These are phyloP conservation scores for Pseudolaguvia tuberculata DNA, from an alignment of 2,113 vertebrate species.

Conservation along the genomic window DNA sequence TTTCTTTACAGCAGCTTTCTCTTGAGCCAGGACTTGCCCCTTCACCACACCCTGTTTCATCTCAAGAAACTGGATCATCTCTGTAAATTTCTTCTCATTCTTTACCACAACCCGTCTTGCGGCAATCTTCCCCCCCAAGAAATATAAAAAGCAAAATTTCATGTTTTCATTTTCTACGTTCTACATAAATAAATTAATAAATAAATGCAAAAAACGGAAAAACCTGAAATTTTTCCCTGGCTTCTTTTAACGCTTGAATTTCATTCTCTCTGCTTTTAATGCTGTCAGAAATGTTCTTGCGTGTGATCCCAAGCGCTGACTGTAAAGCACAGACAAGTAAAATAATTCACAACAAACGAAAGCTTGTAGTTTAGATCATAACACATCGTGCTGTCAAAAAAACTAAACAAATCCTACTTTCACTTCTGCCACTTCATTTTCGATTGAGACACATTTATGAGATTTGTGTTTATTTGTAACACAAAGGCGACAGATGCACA, in stretches of 20 bases:
- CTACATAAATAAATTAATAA: background rate
- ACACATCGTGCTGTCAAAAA: background rate
- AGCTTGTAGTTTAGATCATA: background rate
- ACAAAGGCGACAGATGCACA: slow-evolving; percentile 41
- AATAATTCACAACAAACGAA: background rate
- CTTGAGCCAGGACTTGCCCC: slow-evolving; percentile 29
- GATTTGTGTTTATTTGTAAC: slow-evolving; percentile 32
- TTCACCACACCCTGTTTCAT: slow-evolving; percentile 5
- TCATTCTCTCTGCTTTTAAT: slow-evolving; percentile 30
- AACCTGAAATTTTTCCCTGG: slow-evolving; percentile 23
- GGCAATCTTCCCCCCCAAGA: slow-evolving; percentile 1
- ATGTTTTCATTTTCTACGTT: too few species aligned
- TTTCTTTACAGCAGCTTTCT: slow-evolving; percentile 14
- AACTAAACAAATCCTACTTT: slow-evolving; percentile 14
- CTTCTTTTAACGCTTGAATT: slow-evolving; percentile 12
- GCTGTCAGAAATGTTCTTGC: background rate
- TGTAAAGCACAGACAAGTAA: slow-evolving; percentile 3
- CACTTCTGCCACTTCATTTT: background rate
- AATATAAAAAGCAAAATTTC: background rate
- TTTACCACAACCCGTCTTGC: background rate
- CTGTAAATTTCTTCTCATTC: slow-evolving; percentile 19
- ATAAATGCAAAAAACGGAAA: too few species aligned
- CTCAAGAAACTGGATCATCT: slow-evolving; percentile 23
- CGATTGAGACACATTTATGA: slow-evolving; percentile 24
- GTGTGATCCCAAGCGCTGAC: background rate